Evolutionary conservation across 1,140 invertebrate species (phyloP).

Genomic region (Capitella teleta): DNA sequence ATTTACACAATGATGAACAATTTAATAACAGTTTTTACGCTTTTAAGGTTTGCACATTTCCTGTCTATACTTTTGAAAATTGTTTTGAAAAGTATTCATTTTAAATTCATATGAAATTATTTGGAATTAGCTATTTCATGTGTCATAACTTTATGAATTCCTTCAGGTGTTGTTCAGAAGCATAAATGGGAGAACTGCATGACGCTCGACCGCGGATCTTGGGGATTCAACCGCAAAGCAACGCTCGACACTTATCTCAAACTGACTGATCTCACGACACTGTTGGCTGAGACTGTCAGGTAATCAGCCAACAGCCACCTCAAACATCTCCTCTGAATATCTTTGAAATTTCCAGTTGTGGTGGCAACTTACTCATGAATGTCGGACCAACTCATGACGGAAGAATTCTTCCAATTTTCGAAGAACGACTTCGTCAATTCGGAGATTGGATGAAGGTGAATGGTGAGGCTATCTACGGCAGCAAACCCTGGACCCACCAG

Average conservation of each 20-base stretch:
- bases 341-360: slow-evolving; percentile 51
- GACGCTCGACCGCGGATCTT: slow-evolving; percentile 79
- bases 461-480: slow-evolving; percentile 77
- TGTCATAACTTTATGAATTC: too few relatives aligned
- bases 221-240: slow-evolving; percentile 55
- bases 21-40: too few relatives aligned
- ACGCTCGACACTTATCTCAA: slow-evolving; percentile 58
- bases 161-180: slow-evolving; percentile 34
- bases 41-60: too few relatives aligned
- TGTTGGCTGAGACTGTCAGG: slow-evolving; percentile 62
- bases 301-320: too few relatives aligned
- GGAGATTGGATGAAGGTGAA: slow-evolving; percentile 69
- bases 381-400: slow-evolving; percentile 84
- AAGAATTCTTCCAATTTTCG: slow-evolving; percentile 73
- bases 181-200: slow-evolving; percentile 52
- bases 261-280: slow-evolving; percentile 59
- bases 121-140: too few relatives aligned
- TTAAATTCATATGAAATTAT: too few relatives aligned
- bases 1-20: too few relatives aligned
- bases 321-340: too few relatives aligned
- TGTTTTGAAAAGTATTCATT: too few relatives aligned
- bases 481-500: slow-evolving; percentile 58
- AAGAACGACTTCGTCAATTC: slow-evolving; percentile 63
- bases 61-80: too few relatives aligned
- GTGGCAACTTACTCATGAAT: slow-evolving; percentile 81